These are phyloP conservation scores for Anoplopoma fimbria DNA, from an alignment of 2,113 vertebrate species.

Conservation along the genomic window DNA sequence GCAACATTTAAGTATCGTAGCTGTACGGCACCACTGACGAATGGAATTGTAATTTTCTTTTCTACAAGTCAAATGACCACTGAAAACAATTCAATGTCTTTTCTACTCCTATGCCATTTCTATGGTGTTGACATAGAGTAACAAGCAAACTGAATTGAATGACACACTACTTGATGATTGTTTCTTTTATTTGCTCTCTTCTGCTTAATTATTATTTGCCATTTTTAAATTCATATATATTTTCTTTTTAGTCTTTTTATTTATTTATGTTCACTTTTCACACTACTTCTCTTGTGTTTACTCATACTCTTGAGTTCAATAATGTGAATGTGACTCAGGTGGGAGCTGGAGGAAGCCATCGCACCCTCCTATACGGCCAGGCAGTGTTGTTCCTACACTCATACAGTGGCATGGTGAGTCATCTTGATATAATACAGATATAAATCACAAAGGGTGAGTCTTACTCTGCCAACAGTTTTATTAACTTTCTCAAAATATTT, in stretches of 20 bases:
- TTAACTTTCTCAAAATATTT: background rate
- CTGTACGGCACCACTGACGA: background rate
- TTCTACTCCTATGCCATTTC: background rate
- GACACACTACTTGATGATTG: background rate
- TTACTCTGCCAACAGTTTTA: background rate
- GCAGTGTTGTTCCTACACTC: slow-evolving; percentile 93
- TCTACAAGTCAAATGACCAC: background rate
- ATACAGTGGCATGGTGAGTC: slow-evolving; percentile 92
- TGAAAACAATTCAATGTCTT: background rate
- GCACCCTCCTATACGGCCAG: slow-evolving; percentile 94
- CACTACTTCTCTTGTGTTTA: background rate
- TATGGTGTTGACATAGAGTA: background rate
- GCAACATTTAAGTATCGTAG: background rate
- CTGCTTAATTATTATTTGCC: background rate
- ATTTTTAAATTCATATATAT: background rate
- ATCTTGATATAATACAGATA: background rate
- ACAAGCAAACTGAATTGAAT: background rate
- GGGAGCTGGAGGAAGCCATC: slow-evolving; percentile 88
- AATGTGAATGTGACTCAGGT: slow-evolving; percentile 75
- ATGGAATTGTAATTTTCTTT: background rate
- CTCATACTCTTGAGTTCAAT: background rate
- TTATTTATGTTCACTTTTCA: background rate
- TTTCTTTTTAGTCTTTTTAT: background rate
- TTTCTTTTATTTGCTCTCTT: background rate
- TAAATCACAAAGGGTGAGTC: background rate